These are phyloP conservation scores for Pyrrhosoma nymphula DNA, from an alignment of 2,888 invertebrate genomes.

Conservation along the genomic window DNA sequence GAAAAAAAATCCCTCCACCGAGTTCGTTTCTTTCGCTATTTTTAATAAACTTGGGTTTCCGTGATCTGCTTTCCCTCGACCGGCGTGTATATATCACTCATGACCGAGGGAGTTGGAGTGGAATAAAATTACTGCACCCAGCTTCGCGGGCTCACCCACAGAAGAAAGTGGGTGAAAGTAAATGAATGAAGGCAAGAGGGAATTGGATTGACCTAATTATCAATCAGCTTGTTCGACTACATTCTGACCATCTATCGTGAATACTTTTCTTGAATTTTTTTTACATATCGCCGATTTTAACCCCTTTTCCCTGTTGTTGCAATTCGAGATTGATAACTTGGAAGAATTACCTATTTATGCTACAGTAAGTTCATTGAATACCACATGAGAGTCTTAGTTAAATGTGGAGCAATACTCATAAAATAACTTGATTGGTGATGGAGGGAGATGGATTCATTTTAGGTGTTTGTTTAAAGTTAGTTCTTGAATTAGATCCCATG, in stretches of 20 bases:
- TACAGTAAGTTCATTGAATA: too few relatives aligned
- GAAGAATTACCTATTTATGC: too few relatives aligned
- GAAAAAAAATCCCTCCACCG: background rate
- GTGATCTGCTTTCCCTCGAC: conserved; percentile 22
- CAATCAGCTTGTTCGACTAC: background rate
- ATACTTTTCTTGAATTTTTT: background rate
- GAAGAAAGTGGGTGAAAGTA: background rate
- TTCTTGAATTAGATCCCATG: background rate
- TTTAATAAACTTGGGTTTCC: conserved; percentile 10
- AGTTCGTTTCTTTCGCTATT: background rate
- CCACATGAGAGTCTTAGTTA: too few relatives aligned
- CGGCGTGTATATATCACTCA: background rate
- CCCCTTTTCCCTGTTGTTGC: too few relatives aligned
- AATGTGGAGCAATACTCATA: too few relatives aligned
- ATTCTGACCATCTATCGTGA: background rate
- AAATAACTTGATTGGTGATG: too few relatives aligned
- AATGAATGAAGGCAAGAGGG: background rate
- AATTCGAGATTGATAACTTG: too few relatives aligned
- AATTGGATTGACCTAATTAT: background rate
- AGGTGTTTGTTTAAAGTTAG: background rate
- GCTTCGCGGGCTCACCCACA: background rate
- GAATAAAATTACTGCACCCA: background rate
- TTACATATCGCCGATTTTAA: too few relatives aligned
- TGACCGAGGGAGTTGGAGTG: conserved; percentile 2
- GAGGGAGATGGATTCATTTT: background rate